Evolutionary conservation across 1,140 invertebrate species (phyloP).

Genomic region (Sycophaga agraensis): DNA sequence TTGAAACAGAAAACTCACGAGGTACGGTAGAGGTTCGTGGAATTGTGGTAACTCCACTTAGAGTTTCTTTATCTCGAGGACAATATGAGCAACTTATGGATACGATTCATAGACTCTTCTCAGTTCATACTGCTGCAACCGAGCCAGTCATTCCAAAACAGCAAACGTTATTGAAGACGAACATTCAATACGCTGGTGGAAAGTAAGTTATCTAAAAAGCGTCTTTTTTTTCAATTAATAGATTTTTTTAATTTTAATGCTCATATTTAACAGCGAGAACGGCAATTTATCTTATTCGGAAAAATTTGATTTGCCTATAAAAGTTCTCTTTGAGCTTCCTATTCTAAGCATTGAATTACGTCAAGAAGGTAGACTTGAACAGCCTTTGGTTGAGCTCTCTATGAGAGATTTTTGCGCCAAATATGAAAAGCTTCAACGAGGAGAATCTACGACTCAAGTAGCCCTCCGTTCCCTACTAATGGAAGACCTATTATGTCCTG

Average conservation of each 20-base stretch:
- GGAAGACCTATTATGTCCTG: constrained; percentile 81
- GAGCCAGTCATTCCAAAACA: constrained; percentile 35
- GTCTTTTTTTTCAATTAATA: no score
- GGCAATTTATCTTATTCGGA: constrained; percentile 37
- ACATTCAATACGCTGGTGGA: no score
- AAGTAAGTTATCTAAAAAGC: no score
- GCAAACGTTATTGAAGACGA: constrained; percentile 24
- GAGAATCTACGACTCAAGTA: constrained; percentile 73
- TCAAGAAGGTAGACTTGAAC: constrained; percentile 64
- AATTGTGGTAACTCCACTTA: constrained; percentile 78
- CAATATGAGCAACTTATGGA: constrained; percentile 90
- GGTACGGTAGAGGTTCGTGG: constrained; percentile 67
- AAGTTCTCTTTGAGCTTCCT: constrained; percentile 72
- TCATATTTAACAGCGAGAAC: no score
- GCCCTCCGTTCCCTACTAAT: constrained; percentile 80
- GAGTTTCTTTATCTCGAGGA: constrained; percentile 78
- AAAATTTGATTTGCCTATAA: constrained; percentile 50
- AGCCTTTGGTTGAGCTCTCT: constrained; percentile 76
- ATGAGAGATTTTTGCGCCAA: constrained; percentile 80
- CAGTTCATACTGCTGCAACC: constrained; percentile 33
- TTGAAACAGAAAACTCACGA: constrained; percentile 45
- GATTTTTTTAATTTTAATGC: no score
- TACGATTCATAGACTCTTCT: constrained; percentile 62
- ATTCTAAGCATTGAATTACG: constrained; percentile 72
- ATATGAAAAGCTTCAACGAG: constrained; percentile 67